Conservation (phyloP, 2,113 vertebrate species). For the Motacilla tschutschensis region DNA sequence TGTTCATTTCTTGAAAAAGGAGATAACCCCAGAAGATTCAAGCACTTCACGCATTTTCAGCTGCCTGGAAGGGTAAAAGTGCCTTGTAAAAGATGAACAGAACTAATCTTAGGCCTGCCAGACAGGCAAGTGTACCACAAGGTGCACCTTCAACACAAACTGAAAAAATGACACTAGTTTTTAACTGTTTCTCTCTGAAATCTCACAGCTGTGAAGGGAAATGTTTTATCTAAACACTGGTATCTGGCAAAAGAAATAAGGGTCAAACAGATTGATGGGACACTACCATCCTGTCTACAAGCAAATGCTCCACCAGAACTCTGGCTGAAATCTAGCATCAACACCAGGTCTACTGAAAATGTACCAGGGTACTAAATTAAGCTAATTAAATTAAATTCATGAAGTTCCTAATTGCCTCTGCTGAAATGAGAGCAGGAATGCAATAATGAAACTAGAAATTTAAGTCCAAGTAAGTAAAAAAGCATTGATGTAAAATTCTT, state of each 20-base stretch:
- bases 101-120: neutral
- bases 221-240: neutral
- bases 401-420: neutral
- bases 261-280: neutral
- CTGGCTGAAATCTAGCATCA: neutral
- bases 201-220: neutral
- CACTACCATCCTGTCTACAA: neutral
- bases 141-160: neutral
- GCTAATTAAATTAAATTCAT: neutral
- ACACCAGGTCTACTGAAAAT: neutral
- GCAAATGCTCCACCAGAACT: neutral
- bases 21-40: neutral
- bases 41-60: neutral
- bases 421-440: neutral
- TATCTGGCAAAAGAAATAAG: neutral
- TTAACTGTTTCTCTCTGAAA: neutral
- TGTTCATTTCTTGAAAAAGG: neutral
- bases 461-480: neutral
- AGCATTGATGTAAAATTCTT: neutral
- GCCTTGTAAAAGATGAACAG: neutral
- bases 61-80: neutral
- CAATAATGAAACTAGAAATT: neutral
- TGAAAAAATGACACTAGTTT: neutral
- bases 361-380: neutral
- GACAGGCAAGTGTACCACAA: accelerated